These are phyloP conservation scores for Zosterops hypoxanthus DNA, from an alignment of 2,113 vertebrate genomes.

Conservation along the genomic window DNA sequence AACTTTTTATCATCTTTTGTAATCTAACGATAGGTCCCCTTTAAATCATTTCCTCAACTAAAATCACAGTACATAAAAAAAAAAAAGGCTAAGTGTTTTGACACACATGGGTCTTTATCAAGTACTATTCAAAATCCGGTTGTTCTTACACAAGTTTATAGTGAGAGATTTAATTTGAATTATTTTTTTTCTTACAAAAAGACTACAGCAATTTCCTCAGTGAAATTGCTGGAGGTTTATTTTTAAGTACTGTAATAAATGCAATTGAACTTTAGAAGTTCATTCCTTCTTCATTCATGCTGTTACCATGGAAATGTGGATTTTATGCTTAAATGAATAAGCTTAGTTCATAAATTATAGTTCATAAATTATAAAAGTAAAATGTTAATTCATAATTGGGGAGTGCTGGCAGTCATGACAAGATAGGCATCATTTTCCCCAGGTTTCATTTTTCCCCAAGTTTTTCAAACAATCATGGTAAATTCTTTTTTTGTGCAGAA, in stretches of 20 bases:
- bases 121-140: neutral
- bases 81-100: neutral
- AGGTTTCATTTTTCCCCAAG: neutral
- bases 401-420: neutral
- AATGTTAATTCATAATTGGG: constrained; percentile 49
- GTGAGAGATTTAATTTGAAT: neutral
- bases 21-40: neutral
- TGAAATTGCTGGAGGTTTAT: constrained; percentile 32
- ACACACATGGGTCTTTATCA: neutral
- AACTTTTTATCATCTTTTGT: neutral
- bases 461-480: neutral
- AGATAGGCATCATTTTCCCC: neutral
- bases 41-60: neutral
- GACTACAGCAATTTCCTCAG: neutral
- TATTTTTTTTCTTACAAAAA: neutral
- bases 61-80: neutral
- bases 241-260: constrained; percentile 55
- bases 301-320: constrained; percentile 64
- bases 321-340: constrained; percentile 61
- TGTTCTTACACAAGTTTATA: neutral
- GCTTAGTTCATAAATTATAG: constrained; percentile 44
- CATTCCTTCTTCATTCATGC: constrained; percentile 50
- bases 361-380: constrained; percentile 61
- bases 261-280: constrained; percentile 42
- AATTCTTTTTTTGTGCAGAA: neutral